phyloP scores from a whole-genome alignment of 2,888 invertebrate genomes.

The Amphiduros pacificus region DNA sequence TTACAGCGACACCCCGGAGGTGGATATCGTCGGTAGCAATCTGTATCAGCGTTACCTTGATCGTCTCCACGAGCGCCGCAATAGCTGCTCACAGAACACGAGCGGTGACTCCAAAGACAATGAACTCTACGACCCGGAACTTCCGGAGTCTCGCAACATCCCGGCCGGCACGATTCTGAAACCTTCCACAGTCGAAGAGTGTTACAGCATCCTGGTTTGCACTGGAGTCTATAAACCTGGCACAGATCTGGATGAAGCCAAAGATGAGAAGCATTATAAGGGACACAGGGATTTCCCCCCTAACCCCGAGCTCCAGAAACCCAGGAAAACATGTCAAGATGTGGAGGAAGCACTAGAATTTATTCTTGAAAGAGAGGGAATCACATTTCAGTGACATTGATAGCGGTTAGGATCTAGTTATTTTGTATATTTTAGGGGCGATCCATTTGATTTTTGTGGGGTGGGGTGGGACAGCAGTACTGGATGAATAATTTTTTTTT shows the following conservation, averaged over 20 bases:
- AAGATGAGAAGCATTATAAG: slow-evolving; percentile 39
- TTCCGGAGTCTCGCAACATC: slow-evolving; percentile 47
- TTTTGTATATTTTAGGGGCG: no score
- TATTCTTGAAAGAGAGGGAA: slow-evolving; percentile 44
- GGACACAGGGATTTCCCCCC: slow-evolving; percentile 55
- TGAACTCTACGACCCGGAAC: slow-evolving; percentile 27
- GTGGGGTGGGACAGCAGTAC: no score
- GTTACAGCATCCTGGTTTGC: slow-evolving; percentile 52
- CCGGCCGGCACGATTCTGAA: slow-evolving; percentile 42
- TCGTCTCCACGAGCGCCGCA: slow-evolving; percentile 29
- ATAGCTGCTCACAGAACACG: slow-evolving; percentile 19
- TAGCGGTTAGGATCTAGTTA: no score
- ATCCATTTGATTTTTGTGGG: no score
- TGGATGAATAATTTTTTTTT: no score
- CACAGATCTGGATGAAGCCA: slow-evolving; percentile 28
- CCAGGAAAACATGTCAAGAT: slow-evolving; percentile 45
- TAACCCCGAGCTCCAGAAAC: slow-evolving; percentile 47
- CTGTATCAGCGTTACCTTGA: slow-evolving; percentile 53
- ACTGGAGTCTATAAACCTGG: slow-evolving; percentile 55
- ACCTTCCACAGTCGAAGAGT: slow-evolving; percentile 47
- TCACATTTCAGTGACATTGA: neutral
- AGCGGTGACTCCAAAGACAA: slow-evolving; percentile 11
- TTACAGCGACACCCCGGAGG: slow-evolving; percentile 57
- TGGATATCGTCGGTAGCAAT: slow-evolving; percentile 58
- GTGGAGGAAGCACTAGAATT: slow-evolving; percentile 48